These are phyloP conservation scores for Sphaerodactylus townsendi DNA, from an alignment of 2,113 vertebrate species.

Conservation along the genomic window DNA sequence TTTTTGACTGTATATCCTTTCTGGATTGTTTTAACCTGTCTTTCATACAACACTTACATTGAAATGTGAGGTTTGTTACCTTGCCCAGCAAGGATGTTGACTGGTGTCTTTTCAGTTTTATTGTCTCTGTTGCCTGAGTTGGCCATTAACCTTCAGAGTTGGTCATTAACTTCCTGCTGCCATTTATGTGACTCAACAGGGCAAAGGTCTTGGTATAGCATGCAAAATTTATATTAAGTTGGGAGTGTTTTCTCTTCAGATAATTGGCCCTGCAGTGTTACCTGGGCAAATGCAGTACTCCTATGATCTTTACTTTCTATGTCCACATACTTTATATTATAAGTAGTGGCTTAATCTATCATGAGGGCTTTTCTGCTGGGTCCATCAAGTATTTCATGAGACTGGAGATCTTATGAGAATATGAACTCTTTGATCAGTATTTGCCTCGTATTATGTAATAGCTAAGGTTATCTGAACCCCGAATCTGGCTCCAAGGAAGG, in stretches of 20 bases:
- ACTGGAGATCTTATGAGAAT: background rate
- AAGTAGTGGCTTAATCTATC: background rate
- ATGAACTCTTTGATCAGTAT: background rate
- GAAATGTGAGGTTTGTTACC: background rate
- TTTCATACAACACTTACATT: background rate
- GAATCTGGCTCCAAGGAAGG: background rate
- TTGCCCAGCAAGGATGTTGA: background rate
- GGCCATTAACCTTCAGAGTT: background rate
- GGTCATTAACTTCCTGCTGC: background rate
- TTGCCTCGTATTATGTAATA: background rate
- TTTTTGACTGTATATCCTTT: background rate
- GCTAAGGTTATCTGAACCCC: background rate
- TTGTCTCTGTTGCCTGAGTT: background rate
- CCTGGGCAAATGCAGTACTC: background rate
- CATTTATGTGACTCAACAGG: slow-evolving; percentile 2
- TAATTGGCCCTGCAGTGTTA: background rate
- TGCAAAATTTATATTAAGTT: slow-evolving; percentile 19
- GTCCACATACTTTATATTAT: background rate
- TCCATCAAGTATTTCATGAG: background rate
- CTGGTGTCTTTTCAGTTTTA: background rate
- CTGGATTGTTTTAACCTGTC: background rate
- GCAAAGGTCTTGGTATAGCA: slow-evolving; percentile 37
- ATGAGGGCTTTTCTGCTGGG: background rate
- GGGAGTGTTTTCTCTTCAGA: slow-evolving; percentile 1
- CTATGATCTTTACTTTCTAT: background rate